Base-by-base conservation (phyloP, 2,113 vertebrate genomes). In the Daubentonia madagascariensis region DNA sequence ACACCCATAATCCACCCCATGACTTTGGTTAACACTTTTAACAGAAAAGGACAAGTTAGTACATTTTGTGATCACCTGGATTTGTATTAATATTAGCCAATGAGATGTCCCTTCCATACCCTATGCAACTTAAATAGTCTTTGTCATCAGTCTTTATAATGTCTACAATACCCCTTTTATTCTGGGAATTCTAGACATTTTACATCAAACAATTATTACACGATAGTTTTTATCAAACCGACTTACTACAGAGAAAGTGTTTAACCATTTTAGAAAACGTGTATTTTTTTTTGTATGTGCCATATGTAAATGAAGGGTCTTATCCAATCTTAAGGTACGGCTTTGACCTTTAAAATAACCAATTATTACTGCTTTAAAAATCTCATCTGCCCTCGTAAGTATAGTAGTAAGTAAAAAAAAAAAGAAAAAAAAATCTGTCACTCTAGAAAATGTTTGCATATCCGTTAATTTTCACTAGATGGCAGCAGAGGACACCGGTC, bases 401-500 rank as follows among this genome's bases (percentile, higher is more conserved):
- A 61, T 3, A 61, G 25, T 25, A 4, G 61, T 63, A 63, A 63
- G 61, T 63, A 63, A 63, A 63, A 63, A 63, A 9, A 88, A 54
- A 88, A 30, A 23, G 43, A 45, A 23, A n/a, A 50, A n/a, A 52
- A 9, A 78, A 80, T 11, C 6, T 52, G 22, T 59, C 23, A 1
- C 25, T 94, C 37, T 91, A 90, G 73, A 88, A 87, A 93, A 73
- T 94, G 32, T 2, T 28, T 85, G 5, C 63, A 59, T 75, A 79
- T 28, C 48, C n/a, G 10, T 8, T 2, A 12, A 16, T 48, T 35
- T 91, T 68, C 97, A 85, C 94, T 95, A 98, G 98, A 84, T 94
- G 98, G 92, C 87, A 96, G 90, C 92, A 97, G 96, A 97, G 63
- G 79, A 96, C 75, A 40, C 43, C 0, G 12, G 40, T 92, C 68